Base-by-base conservation (phyloP, 2,113 vertebrate genomes). In the Peromyscus polionotus region DNA sequence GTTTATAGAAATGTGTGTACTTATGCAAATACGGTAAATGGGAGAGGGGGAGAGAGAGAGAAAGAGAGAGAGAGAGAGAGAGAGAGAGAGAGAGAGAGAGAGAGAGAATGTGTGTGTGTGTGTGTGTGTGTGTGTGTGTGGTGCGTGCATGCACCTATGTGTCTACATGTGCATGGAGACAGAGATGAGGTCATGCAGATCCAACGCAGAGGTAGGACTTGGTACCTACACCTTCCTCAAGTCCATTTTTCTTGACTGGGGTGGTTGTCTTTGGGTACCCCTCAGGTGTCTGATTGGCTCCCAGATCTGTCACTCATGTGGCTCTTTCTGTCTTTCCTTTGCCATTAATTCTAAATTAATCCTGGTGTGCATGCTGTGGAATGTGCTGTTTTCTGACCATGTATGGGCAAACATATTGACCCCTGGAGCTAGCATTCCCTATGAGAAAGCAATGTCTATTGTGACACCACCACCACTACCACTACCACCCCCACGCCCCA, bases 271-370 rank as follows among this genome's bases (percentile, higher is more conserved):
- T 42, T 24, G 4, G 45, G 19, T 33, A 2, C 8, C 10, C 16
- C 1, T 3, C 39, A 22, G 0, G 3, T 5, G 1, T 9, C 72
- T 17, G 36, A 4, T 7, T 57, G n/a, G 75, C 1, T 20, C 42
- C 36, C 67, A 11, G 11, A 26, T 86, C 51, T 22, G 8, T 97
- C 76, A 13, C 45, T 36, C 8, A 68, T 51, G 39, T 20, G 16
- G 4, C 31, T 48, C 61, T 7, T 24, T 26, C 59, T n/a, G 36
- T 42, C 26, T 80, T 28, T 93, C 28, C 4, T 54, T 39, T 36
- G n/a, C 12, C 51, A 31, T 63, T 33, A 85, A 65, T 95, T 68
- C 45, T 28, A 5, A 63, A 45, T 79, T 28, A 57, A 63, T 19
- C 24, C 76, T 36, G 24, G 61, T 8, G 11, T 67, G 0, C 0